These are phyloP conservation scores for Lepilemur ruficaudatus DNA, from an alignment of 2,797 vertebrate species.

Conservation along the genomic window DNA sequence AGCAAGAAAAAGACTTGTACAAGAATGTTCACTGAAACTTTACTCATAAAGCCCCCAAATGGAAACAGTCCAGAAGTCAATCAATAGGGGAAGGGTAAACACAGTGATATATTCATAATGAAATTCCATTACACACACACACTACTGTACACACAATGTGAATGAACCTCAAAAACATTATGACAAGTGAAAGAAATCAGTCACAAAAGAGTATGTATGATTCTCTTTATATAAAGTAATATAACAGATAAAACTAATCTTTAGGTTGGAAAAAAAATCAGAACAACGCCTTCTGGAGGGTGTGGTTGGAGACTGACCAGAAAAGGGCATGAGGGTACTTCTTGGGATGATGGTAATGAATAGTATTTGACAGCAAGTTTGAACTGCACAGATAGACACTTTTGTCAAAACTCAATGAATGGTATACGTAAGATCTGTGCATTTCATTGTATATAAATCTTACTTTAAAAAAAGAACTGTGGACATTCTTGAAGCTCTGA, in stretches of 20 bases:
- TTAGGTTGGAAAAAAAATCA: background rate
- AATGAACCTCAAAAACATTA: background rate
- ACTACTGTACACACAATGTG: background rate
- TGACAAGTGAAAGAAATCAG: background rate
- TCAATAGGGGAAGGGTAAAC: background rate
- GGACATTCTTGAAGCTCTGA: too few species aligned
- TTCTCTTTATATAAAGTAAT: background rate
- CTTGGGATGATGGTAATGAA: background rate
- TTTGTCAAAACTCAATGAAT: background rate
- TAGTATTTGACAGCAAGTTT: background rate
- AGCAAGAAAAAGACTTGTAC: background rate
- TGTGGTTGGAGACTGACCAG: background rate
- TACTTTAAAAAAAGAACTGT: background rate
- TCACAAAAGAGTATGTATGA: background rate
- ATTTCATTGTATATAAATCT: background rate
- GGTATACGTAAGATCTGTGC: background rate
- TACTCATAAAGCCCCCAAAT: background rate
- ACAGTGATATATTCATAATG: background rate
- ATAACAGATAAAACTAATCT: background rate
- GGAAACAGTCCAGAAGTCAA: background rate
- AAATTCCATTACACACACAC: background rate
- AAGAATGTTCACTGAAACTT: background rate
- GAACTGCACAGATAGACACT: background rate
- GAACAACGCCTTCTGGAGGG: background rate
- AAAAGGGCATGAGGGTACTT: background rate